Base-by-base conservation (phyloP, 1,140 invertebrate species). In the Centruroides vittatus region DNA sequence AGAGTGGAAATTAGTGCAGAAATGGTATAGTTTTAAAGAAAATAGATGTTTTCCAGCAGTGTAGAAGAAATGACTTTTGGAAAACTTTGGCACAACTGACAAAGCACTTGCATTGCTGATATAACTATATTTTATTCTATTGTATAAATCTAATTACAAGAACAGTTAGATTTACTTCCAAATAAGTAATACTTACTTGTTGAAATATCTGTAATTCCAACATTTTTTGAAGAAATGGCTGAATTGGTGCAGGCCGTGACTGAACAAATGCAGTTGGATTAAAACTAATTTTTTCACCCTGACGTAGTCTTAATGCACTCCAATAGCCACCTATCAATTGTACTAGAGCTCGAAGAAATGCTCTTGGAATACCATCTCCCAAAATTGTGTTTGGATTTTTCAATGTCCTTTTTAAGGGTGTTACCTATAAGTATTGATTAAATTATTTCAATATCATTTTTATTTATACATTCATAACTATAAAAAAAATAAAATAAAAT, bases 161-260 rank as follows among this genome's bases (percentile, higher is more conserved):
- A 23, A 23, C 23, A 23, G 23, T 23, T 23, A 23, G 23, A 23
- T 23, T 23, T 23, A 23, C 23, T 23, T 23, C 23, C 23, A 23
- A 23, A 23, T 23, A 23, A 23, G 23, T 41, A 41, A 41, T 55
- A 61, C 48, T 64, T 73, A 89, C 87, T 80, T 94, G 90, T 71
- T 89, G 87, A 76, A 97, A 97, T 68, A 95, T 94, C 77, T 97
- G 93, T 12, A 94, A 78, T 61, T 93, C 83, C 55, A 95, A 77
- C 83, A 97, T 92, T 76, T 91, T 88, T 67, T 83, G 79, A 35
- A 95, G 77, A 76, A 94, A 94, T 3, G 88, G 85, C 71, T 92
- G 88, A 79, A 93, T 84, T 6, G 84, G 80, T 59, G 83, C 74
- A 41, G 87, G 82, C 60, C 90, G 79, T 47, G 86, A 88, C 71